A percentile compares a stretch with the other conserved stretches of the same genome.
phyloP scores from a whole-genome alignment of 2,888 invertebrate genomes.

The Lumbricus terrestris region DNA sequence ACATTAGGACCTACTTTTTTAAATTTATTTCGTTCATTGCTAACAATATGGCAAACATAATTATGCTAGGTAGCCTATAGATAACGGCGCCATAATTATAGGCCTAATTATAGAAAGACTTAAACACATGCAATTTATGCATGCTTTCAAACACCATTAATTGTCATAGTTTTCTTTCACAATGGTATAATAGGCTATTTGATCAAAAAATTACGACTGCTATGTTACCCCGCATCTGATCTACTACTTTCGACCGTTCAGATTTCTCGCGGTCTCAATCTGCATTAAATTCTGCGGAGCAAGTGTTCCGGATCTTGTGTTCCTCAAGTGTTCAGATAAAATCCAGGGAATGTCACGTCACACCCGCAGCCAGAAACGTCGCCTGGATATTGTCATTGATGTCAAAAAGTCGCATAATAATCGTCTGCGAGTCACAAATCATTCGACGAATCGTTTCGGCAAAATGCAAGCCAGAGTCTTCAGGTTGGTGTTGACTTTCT shows the following conservation, averaged over 20 bases:
- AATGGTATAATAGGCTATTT: no score
- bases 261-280: no score
- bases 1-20: no score
- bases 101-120: no score
- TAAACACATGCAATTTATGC: neutral
- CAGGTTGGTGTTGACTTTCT: neutral
- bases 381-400: neutral
- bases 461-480: neutral
- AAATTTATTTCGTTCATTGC: neutral
- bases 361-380: neutral
- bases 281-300: no score
- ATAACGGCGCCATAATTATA: neutral
- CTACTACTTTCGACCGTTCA: no score
- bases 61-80: no score
- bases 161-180: neutral
- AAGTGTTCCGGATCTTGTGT: no score
- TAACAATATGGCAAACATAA: neutral
- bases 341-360: neutral
- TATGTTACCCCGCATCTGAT: no score
- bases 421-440: no score
- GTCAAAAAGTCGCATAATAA: neutral
- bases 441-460: neutral
- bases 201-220: no score
- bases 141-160: neutral
- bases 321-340: neutral